Evolutionary conservation across 23 tunicate species (phyloP), one percentile per base, ranked within the genome.

Genomic region (Phallusia fumigata): DNA sequence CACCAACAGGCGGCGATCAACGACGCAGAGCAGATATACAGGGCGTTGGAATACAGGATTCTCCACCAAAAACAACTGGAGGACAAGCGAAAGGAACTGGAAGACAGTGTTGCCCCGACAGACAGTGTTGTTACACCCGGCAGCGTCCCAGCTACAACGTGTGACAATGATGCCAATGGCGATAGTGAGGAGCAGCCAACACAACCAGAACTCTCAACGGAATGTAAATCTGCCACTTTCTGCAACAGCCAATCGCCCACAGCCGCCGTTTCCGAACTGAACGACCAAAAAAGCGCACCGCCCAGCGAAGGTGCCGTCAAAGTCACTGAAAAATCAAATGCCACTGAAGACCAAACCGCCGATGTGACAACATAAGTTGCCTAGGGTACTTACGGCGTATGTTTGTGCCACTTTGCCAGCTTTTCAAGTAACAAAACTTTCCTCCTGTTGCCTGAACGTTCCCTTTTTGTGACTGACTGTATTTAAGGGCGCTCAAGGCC

Each of bases 31-130:
- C 97, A 93, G 73, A 82, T 93, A 18, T 81, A 83, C 53, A 88
- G 92, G 19, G 97, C 97, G 3, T 75, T 93, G 36, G 97, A 93
- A 58, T 93, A 93, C 64, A 75, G 97, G n/a, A 89, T 93, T 34
- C 83, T 84, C 8, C 92, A 93, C 53, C 89, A 88, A 35, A 93
- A 93, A 72, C 97, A 88, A 53, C 81, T 93, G 18, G 87, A 88
- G 76, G 97, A 93, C 31, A 84, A 84, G 52, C 80, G 76, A 31
- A 79, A 78, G 36, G 86, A 32, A 74, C 34, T 31, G 33, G 32
- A 81, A 28, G 36, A 30, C 77, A 52, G 31, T 13, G 12, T 19
- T 47, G 64, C 8, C 5, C 22, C 22, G 3, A 18, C 33, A 19
- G 32, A 65, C 32, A 74, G 77, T 31, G 36, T 3, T 19, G 77